These are phyloP conservation scores for Elysia crispata DNA, from an alignment of 2,888 invertebrate genomes.

Conservation along the genomic window DNA sequence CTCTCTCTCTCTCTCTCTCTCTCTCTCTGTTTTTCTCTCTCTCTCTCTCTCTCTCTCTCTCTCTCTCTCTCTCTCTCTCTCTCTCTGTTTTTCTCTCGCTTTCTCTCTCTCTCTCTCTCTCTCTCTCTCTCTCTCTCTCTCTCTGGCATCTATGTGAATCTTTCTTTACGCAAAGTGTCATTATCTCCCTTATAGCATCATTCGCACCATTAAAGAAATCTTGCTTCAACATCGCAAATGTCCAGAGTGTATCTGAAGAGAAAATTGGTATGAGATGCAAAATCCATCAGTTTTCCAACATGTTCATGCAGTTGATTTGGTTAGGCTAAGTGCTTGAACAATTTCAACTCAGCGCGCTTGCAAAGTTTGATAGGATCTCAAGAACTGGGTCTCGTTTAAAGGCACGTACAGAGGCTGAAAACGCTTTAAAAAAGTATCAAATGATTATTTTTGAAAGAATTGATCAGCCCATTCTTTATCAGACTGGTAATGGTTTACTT, in stretches of 20 bases:
- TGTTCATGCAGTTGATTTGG: background rate
- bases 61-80: conserved; percentile 11
- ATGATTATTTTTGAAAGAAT: too few relatives aligned
- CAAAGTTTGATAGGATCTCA: too few relatives aligned
- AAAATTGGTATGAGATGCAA: conserved; percentile 1
- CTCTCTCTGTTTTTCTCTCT: background rate
- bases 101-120: conserved; percentile 26
- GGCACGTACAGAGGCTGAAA: too few relatives aligned
- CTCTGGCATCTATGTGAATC: background rate
- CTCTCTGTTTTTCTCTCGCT: background rate
- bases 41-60: background rate
- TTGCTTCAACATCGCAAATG: background rate
- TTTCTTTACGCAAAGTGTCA: background rate
- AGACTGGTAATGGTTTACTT: too few relatives aligned
- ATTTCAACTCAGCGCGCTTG: too few relatives aligned
- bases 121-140: conserved; percentile 16
- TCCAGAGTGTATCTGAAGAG: background rate
- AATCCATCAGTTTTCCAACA: background rate
- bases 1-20: background rate
- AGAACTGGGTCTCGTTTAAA: too few relatives aligned
- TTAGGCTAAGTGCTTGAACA: too few relatives aligned
- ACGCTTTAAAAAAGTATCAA: too few relatives aligned
- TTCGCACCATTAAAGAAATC: background rate
- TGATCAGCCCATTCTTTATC: too few relatives aligned
- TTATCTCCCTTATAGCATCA: background rate